Percentiles rank a stretch among this genome's conserved stretches.
Conservation (phyloP, 2,888 invertebrate species). For the Leptarthrus brevirostris region DNA sequence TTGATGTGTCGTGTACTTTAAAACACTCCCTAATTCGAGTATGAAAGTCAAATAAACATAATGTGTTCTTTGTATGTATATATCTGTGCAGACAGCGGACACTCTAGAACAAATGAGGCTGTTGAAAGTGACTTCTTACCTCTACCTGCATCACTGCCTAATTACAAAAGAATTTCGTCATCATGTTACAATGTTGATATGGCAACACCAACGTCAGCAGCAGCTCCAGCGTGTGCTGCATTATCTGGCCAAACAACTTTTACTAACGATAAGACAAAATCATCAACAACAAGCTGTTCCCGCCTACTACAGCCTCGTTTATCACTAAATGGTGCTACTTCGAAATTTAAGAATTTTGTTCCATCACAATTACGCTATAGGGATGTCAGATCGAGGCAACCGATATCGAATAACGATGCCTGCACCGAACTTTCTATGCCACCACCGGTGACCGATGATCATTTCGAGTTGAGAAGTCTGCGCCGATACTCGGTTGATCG, state of each 20-base stretch:
- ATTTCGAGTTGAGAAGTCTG: slow-evolving; percentile 12
- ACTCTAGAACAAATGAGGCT: slow-evolving; percentile 38
- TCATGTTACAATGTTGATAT: slow-evolving; percentile 53
- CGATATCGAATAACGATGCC: slow-evolving; percentile 31
- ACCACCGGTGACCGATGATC: slow-evolving; percentile 46
- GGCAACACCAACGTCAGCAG: slow-evolving; percentile 50
- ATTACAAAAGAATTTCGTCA: slow-evolving; percentile 51
- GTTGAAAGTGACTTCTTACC: slow-evolving; percentile 50
- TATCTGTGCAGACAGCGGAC: slow-evolving; percentile 29
- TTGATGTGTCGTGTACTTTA: background rate
- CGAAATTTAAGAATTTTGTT: slow-evolving; percentile 62
- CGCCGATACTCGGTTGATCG: slow-evolving; percentile 49
- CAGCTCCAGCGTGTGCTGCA: slow-evolving; percentile 28
- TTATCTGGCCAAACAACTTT: slow-evolving; percentile 7
- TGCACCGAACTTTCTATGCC: slow-evolving; percentile 44
- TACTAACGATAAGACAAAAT: slow-evolving; percentile 50
- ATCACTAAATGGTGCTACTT: slow-evolving; percentile 63
- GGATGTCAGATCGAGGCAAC: background rate
- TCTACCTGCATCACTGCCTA: slow-evolving; percentile 49
- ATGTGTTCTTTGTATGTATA: slow-evolving; percentile 22
- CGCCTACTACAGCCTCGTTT: slow-evolving; percentile 63
- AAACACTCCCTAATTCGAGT: no score
- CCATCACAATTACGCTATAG: slow-evolving; percentile 62
- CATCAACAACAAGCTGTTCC: slow-evolving; percentile 59
- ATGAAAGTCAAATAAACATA: background rate